Base-by-base conservation (phyloP, 2,888 invertebrate species). In the Plagiodera versicolora region DNA sequence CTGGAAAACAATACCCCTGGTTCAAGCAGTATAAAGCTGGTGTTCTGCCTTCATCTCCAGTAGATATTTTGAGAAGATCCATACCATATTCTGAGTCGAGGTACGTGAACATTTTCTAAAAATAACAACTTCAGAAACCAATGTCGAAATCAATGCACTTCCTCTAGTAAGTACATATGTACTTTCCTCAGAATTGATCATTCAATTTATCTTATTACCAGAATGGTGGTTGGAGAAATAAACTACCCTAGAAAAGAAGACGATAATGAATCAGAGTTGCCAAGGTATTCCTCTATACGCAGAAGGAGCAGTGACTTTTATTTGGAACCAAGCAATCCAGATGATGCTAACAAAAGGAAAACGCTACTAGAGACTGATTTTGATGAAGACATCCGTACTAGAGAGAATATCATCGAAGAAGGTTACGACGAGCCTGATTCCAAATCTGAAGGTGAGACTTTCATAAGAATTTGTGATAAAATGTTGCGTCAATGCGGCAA, bases 1-100 rank as follows among this genome's bases (percentile, higher is more conserved):
- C 86, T 54, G 91, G 91, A 0, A 84, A 87, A 49, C 84, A 83
- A 72, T 88, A 91, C 77, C 91, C 91, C 1, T 92, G 92, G 92
- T 84, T 84, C 18, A 82, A 81, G 50, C 60, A 71, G 17, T 48
- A 67, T 19, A 63, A 67, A 55, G 30, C 52, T 14, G 28, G 48
- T 11, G 57, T 56, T 51, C 58, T 50, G 53, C 45, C 64, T 45
- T 56, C 64, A 20, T 60, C 60, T 6, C 16, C 50, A 47, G 28
- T 53, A 39, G 60, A 57, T 49, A 64, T 66, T 20, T 56, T 68
- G 52, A 63, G 69, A 55, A 63, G 55, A 53, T 56, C 57, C 9
- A 39, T 39, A 39, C 39, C 50, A 20, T n/a, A 20, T 28, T 39
- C 60, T 9, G 59, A 60, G 30, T 35, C 47, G 11, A 57, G 65